Evolutionary conservation across 2,797 vertebrate genomes (phyloP).

Genomic region (Meriones psammophilus): DNA sequence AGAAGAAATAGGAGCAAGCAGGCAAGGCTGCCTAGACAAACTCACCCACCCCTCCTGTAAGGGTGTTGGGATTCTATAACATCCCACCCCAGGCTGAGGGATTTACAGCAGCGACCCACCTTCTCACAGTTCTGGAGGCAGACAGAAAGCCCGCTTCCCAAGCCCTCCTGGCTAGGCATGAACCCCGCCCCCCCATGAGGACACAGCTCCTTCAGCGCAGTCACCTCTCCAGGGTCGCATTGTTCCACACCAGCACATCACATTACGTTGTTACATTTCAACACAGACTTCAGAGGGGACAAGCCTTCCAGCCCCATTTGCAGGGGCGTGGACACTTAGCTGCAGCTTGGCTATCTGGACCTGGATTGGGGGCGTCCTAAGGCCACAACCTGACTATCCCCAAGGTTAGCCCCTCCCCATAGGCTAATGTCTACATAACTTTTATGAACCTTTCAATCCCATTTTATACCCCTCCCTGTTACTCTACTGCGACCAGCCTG

Average conservation of each 20-base stretch:
- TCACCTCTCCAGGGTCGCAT: not conserved
- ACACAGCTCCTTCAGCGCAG: rapidly evolving
- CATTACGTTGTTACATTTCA: not conserved
- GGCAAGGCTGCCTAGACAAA: not conserved
- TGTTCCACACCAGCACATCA: not conserved
- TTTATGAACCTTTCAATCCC: not conserved
- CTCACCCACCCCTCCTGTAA: no score
- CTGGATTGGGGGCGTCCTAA: not conserved
- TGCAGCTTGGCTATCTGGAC: not conserved
- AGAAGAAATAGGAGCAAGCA: not conserved
- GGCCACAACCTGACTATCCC: not conserved
- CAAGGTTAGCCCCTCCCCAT: no score
- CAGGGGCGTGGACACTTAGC: not conserved
- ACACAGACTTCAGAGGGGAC: not conserved
- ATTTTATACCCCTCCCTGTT: rapidly evolving
- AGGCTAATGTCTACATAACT: not conserved
- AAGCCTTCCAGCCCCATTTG: not conserved
- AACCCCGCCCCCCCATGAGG: not conserved
- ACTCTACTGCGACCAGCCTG: not conserved
- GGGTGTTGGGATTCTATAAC: no score
- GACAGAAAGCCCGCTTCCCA: not conserved
- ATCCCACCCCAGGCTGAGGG: rapidly evolving
- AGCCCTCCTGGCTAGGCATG: not conserved
- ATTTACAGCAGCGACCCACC: not conserved
- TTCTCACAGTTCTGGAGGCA: not conserved